Conservation (phyloP, 2,113 vertebrate genomes). For the cat (Felis catus) region DNA sequence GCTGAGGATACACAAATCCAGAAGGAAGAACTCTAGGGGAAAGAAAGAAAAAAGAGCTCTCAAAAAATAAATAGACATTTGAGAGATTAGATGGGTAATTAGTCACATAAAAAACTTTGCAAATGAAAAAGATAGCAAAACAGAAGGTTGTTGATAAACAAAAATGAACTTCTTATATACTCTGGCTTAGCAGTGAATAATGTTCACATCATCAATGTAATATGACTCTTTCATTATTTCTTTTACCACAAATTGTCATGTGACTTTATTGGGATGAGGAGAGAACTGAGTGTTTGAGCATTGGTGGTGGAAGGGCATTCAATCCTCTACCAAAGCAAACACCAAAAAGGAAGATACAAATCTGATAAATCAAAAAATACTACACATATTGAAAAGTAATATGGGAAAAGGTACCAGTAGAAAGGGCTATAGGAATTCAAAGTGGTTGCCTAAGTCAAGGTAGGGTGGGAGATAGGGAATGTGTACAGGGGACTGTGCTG, state of each 20-base stretch:
- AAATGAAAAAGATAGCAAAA: constrained; percentile 12
- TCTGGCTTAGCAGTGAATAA: background rate
- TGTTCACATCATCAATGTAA: background rate
- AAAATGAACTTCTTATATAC: background rate
- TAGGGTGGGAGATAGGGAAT: background rate
- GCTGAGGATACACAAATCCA: background rate
- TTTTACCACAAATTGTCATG: background rate
- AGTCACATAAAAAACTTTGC: background rate
- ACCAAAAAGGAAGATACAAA: background rate
- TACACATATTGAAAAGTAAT: background rate
- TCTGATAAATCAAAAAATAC: background rate
- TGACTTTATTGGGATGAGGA: background rate
- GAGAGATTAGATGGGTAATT: background rate
- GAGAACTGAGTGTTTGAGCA: background rate
- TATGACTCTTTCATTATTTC: background rate
- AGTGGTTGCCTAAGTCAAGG: background rate
- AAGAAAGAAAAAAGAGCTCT: background rate
- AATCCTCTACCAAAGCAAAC: background rate
- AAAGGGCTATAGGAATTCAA: background rate
- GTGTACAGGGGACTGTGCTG: background rate
- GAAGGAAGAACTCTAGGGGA: background rate
- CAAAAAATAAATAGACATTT: background rate
- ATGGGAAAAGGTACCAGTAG: background rate
- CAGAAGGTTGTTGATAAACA: background rate
- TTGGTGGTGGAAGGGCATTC: background rate